Evolutionary conservation across 2,797 vertebrate genomes (phyloP), one percentile per base, ranked within the genome.

Genomic region (Mico argentatus): DNA sequence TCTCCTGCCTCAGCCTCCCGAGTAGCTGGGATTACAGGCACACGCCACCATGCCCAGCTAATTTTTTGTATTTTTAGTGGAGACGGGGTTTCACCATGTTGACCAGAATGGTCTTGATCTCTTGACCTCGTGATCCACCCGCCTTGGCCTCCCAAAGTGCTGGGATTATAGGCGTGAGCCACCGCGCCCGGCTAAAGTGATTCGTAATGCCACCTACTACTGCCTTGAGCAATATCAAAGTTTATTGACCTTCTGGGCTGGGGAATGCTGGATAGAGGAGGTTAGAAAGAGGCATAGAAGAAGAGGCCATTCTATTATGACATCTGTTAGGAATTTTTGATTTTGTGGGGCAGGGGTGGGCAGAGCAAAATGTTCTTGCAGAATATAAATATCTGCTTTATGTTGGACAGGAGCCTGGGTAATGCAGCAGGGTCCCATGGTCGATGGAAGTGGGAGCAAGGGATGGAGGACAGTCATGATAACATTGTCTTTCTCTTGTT

Each of bases 401-500:
- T 46, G 1, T 24, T 55, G 55, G 70, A 11, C 2, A 1, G 20
- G 14, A 36, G n/a, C n/a, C 61, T 92, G 33, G 59, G 88, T 20
- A 4, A 82, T 87, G 39, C 79, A 33, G 59, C 89, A 33, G 4
- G 46, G n/a, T 4, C 27, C 46, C 1, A 0, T 7, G 67, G 80
- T 61, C 3, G 3, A 36, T 11, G 27, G 39, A 77, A 26, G 44
- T 70, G 87, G 75, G 48, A 44, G 13, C 36, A 33, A 17, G 67
- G 55, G 46, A 59, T 22, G 33, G 33, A 82, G 64, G 22, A 9
- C 30, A 27, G 11, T 82, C 0, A 26, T 91, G 36, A 86, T 97
- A 46, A 96, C 12, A 73, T 11, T 57, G 33, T 90, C 87, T 76
- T 90, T 93, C 41, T 91, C 59, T 80, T 89, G 22, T 95, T 86